Base-by-base conservation (phyloP, 2,797 vertebrate species). In the Leucoraja ocellata region DNA sequence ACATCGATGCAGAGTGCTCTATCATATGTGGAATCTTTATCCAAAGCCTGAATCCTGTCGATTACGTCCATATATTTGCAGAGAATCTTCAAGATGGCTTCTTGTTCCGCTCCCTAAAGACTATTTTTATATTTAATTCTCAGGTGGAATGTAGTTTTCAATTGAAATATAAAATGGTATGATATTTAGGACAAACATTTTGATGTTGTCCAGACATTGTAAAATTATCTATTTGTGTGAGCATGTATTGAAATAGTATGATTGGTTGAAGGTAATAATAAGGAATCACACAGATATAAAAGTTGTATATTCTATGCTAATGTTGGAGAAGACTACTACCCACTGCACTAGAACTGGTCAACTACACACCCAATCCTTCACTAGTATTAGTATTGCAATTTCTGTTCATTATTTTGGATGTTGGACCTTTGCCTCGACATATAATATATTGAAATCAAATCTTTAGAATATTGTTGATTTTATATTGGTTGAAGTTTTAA, bases 1-100 rank as follows among this genome's bases (percentile, higher is more conserved):
- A 99, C 98, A 0, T 99, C 98, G 2, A 95, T 99, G 96, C 98
- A 98, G 96, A 99, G 98, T 0, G 98, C 98, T 0, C 94, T 99
- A 95, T 96, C 96, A 91, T 99, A 97, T 0, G 95, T 99, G 28
- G 98, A 98, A 95, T 97, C 97, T 0, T 95, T 99, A 94, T 96
- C 96, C 83, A 95, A 93, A 93, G 95, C 93, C 93, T 1, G 93
- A 94, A 94, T 88, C 0, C 93, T 93, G 80, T 68, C 91, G 88
- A 93, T 81, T 81, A n/a, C 77, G 36, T 93, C 46, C 39, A 78
- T 77, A 54, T 18, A 84, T 81, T 65, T 39, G 16, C 79, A 32
- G 61, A 18, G 73, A 36, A 32, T 78, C 21, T 93, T 63, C 74
- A 80, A 93, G 81, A 79, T 93, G 7, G 18, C 63, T 93, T 58